Conservation (phyloP, 2,113 vertebrate genomes). For the Xiphophorus couchianus region DNA sequence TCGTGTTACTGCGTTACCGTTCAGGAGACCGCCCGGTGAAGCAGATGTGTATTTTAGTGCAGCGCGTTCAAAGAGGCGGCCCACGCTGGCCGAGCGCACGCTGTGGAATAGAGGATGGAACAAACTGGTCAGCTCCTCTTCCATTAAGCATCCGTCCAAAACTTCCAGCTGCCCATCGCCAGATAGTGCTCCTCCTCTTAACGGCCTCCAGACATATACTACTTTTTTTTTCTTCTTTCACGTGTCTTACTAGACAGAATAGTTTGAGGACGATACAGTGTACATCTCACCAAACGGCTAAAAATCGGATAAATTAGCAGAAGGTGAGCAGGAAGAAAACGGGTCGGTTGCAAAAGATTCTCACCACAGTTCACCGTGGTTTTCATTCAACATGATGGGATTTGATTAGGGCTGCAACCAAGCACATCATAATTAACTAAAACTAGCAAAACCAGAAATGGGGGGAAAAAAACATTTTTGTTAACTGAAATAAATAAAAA, state of each 20-base stretch:
- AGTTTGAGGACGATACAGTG: background rate
- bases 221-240: too few species aligned
- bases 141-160: constrained; percentile 40
- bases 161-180: constrained; percentile 5
- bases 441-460: too few species aligned
- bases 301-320: too few species aligned
- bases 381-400: background rate
- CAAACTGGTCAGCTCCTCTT: constrained; percentile 69
- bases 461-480: too few species aligned
- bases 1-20: constrained; percentile 57
- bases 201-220: constrained; percentile 6
- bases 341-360: background rate
- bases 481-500: too few species aligned
- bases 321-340: background rate
- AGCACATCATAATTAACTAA: too few species aligned
- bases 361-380: background rate
- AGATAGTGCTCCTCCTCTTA: constrained; percentile 38
- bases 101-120: constrained; percentile 63
- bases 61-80: constrained; percentile 57
- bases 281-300: too few species aligned
- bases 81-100: constrained; percentile 45
- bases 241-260: background rate
- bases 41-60: constrained; percentile 65
- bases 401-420: too few species aligned
- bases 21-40: constrained; percentile 53